Conservation (phyloP, 2,113 vertebrate species). For the Misgurnus mizolepis region DNA sequence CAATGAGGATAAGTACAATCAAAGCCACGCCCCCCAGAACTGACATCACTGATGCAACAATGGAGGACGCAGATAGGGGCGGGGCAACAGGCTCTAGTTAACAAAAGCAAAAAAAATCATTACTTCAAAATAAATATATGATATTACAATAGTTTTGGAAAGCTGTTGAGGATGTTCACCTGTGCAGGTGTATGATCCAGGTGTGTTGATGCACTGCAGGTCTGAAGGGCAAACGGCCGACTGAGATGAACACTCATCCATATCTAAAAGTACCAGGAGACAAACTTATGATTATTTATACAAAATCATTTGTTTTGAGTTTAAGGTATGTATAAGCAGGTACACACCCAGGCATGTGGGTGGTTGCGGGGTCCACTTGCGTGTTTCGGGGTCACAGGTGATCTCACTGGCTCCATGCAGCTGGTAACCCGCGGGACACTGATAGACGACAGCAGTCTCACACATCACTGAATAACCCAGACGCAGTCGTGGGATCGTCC, state of each 20-base stretch:
- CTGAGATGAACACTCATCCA: conserved; percentile 71
- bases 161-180: not conserved
- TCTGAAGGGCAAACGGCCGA: conserved; percentile 63
- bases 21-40: conserved; percentile 62
- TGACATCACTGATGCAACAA: conserved; percentile 64
- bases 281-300: not conserved
- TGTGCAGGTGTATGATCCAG: conserved; percentile 70
- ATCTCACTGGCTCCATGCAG: conserved; percentile 69
- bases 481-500: conserved; percentile 67
- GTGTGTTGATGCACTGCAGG: conserved; percentile 68
- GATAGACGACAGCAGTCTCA: conserved; percentile 65
- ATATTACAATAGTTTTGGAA: not conserved
- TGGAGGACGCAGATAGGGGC: conserved; percentile 54
- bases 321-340: not conserved
- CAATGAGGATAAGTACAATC: conserved; percentile 60
- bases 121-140: not conserved
- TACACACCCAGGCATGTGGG: conserved; percentile 73
- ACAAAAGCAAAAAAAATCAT: not conserved
- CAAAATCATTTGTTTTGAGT: too few species aligned
- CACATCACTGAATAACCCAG: conserved; percentile 73
- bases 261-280: conserved; percentile 61
- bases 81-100: conserved; percentile 58
- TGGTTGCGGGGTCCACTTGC: conserved; percentile 68
- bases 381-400: conserved; percentile 68
- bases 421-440: conserved; percentile 71